Base-by-base conservation (phyloP, 2,113 vertebrate genomes). In the Centropus bengalensis region DNA sequence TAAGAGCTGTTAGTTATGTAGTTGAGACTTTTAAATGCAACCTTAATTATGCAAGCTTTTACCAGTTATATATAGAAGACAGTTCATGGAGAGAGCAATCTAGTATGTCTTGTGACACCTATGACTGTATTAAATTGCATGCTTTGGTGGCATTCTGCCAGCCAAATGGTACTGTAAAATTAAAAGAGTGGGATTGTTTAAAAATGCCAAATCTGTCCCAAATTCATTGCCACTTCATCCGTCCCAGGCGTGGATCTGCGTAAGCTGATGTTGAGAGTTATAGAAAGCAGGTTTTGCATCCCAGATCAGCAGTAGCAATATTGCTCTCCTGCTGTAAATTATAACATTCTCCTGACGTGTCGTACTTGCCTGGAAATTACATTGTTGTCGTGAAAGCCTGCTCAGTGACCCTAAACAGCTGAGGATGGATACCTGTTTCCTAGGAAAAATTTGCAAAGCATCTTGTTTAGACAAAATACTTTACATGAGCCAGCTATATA, bases 51-150 rank as follows among this genome's bases (percentile, higher is more conserved):
- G 71, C 91, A 95, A 86, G 69, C 87, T 91, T 75, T 93, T 93
- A 93, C 67, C 92, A 74, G 94, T 93, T 96, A 95, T 88, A 92
- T 95, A 97, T 93, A 96, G 95, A 91, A 86, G 73, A 63, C 28
- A 62, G 89, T 66, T 78, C 55, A 45, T 77, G 63, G 84, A 79
- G 92, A 93, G 91, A 95, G 70, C 90, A 95, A 81, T 87, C 76
- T 91, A 9, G 52, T 69, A 77, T 40, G 74, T 89, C 91, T 93
- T 96, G 88, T 95, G 92, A 94, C 82, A 96, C 87, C 71, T 80
- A 69, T 85, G 89, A 54, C 63, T 81, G 82, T 88, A 87, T 94
- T 96, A 84, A 89, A 93, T 96, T 92, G 82, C 92, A 91, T 44
- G 27, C 59, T 21, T n/a, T 66, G 59, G 22, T 94, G 88, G 88